Evolutionary conservation across 2,113 vertebrate genomes (phyloP), one percentile per base, ranked within the genome.

Genomic region (Garra rufa): DNA sequence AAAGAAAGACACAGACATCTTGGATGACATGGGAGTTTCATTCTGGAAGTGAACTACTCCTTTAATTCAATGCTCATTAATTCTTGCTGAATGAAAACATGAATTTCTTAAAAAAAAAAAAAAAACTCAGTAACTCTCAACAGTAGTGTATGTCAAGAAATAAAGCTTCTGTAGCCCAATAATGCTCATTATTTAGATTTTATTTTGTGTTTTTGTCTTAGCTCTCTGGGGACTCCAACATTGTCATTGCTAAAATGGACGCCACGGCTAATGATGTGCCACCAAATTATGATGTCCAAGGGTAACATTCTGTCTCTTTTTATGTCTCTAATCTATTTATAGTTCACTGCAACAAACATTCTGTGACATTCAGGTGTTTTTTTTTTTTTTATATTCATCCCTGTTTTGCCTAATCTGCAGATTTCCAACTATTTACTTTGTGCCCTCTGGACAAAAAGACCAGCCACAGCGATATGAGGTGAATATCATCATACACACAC

Each of bases 351-450:
- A 80, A 13, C 26, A 80, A 61, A 63, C 19, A 28, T 80, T 59
- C 21, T 43, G n/a, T 80, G 59, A 48, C 10, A 52, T 26, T 71
- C n/a, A 44, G 41, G 15, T 44, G 44, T 34, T 41, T 76, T 77
- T 2, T 13, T 74, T 24, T 6, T 46, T 67, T n/a, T n/a, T n/a
- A n/a, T 19, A 71, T 26, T 71, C 4, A 48, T 14, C 11, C 14
- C 44, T 59, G 5, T 82, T 70, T 52, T 77, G 7, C 67, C 81
- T 52, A 41, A 67, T 26, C 8, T 86, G 34, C 88, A 95, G 94
- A 14, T 95, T 89, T 86, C 94, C 94, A 1, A 94, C 94, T 38
- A 92, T 95, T 76, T 95, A 94, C 50, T 92, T 95, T 26, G 90
- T 88, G 74, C 87, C 89, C 7, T 85, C 77, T 9, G 89, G 92